Evolutionary conservation across 2,888 invertebrate genomes (phyloP).

Genomic region (Platycheirus albimanus): DNA sequence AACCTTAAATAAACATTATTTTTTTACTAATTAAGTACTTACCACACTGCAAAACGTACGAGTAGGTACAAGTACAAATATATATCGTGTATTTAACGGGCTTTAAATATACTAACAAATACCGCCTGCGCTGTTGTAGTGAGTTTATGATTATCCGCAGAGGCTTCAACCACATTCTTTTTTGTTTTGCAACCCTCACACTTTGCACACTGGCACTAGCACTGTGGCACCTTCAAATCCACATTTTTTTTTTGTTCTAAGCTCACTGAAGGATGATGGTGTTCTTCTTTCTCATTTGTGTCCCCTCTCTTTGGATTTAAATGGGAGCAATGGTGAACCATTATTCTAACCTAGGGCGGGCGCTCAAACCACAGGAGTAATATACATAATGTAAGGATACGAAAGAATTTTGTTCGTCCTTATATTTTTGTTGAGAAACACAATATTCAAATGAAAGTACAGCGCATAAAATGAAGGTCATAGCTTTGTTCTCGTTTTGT

Average conservation of each 20-base stretch:
- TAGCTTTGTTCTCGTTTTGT: conserved; percentile 47
- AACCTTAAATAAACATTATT: background rate
- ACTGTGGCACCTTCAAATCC: conserved; percentile 62
- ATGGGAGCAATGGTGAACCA: conserved; percentile 23
- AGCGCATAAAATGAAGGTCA: conserved; percentile 53
- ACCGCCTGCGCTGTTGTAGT: conserved; percentile 1
- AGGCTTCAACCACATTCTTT: conserved; percentile 37
- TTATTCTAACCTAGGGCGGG: conserved; percentile 5
- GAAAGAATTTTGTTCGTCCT: conserved; percentile 10
- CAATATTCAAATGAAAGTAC: conserved; percentile 53
- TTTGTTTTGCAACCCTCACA: conserved; percentile 1
- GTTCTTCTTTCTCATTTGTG: background rate
- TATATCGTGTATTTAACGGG: background rate
- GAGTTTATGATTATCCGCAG: conserved; percentile 53
- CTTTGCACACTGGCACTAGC: too few relatives aligned
- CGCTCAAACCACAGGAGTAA: conserved; percentile 55
- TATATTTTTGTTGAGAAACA: conserved; percentile 14
- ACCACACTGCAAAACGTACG: background rate
- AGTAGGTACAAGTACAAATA: background rate
- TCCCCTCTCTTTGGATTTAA: conserved; percentile 5
- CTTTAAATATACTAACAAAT: conserved; percentile 19
- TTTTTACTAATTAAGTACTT: conserved; percentile 43
- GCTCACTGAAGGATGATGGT: conserved; percentile 19
- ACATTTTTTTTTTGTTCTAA: conserved; percentile 47
- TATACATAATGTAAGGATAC: conserved; percentile 57